Conservation (phyloP, 2,797 vertebrate species). For the Mionectes olivaceus region DNA sequence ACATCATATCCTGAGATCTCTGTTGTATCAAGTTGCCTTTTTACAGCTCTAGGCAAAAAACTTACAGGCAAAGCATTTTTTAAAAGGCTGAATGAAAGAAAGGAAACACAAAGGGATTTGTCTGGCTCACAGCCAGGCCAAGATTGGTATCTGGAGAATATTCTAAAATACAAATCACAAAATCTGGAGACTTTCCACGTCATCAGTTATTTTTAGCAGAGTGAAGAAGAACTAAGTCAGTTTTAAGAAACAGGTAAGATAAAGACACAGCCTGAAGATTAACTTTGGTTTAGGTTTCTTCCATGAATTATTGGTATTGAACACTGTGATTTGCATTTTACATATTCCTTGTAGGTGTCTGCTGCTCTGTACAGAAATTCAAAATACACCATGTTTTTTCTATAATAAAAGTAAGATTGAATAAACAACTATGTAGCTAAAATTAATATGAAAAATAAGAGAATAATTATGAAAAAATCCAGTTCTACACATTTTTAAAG, state of each 20-base stretch:
- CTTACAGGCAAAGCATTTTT: conserved; percentile 33
- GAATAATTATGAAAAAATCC: background rate
- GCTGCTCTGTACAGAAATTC: background rate
- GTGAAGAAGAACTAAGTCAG: background rate
- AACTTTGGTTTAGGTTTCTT: background rate
- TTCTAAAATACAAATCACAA: conserved; percentile 21
- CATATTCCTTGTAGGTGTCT: background rate
- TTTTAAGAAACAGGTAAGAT: background rate
- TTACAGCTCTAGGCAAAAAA: conserved; percentile 37
- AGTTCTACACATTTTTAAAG: background rate
- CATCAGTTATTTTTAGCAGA: conserved; percentile 27
- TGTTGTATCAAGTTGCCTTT: conserved; percentile 23
- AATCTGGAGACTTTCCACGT: background rate
- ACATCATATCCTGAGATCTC: background rate
- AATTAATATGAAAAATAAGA: background rate
- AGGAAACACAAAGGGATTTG: background rate
- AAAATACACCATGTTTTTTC: background rate
- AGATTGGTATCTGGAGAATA: conserved; percentile 13
- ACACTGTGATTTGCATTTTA: background rate
- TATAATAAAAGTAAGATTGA: background rate
- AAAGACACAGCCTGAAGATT: background rate
- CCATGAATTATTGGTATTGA: background rate
- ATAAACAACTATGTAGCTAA: background rate
- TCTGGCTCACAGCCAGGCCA: background rate
- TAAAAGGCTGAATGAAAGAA: conserved; percentile 28